These are phyloP conservation scores for Polyommatus iphigenia DNA, from an alignment of 2,888 invertebrate species.

Conservation along the genomic window DNA sequence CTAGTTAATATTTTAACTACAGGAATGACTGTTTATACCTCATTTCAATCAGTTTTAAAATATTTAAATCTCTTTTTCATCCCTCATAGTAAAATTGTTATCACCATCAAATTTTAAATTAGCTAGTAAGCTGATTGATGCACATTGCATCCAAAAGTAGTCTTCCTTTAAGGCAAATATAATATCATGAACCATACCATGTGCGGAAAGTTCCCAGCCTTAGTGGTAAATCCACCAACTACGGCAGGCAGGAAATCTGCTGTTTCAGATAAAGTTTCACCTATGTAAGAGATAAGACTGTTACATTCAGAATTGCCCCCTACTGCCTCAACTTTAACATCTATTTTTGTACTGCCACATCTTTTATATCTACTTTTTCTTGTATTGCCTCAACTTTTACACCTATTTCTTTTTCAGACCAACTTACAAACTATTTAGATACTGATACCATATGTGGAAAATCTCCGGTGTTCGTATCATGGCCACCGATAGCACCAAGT, in stretches of 20 bases:
- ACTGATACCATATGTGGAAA: constrained; percentile 36
- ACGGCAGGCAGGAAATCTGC: background rate
- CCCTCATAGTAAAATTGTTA: too few relatives aligned
- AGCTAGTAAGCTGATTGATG: too few relatives aligned
- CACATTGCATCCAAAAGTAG: too few relatives aligned
- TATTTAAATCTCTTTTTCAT: too few relatives aligned
- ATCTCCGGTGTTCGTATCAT: constrained; percentile 32
- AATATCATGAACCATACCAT: background rate
- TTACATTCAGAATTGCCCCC: background rate
- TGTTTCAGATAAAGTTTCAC: background rate
- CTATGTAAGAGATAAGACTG: background rate
- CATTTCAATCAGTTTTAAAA: too few relatives aligned
- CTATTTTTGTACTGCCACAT: too few relatives aligned
- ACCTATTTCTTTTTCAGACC: background rate
- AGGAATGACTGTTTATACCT: too few relatives aligned
- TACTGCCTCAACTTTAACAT: background rate
- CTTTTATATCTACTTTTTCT: too few relatives aligned
- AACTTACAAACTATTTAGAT: background rate
- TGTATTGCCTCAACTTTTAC: background rate
- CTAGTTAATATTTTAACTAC: background rate
- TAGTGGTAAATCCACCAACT: constrained; percentile 3
- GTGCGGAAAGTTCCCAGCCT: background rate
- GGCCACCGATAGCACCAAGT: constrained; percentile 30
- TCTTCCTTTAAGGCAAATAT: too few relatives aligned
- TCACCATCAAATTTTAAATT: too few relatives aligned